These are phyloP conservation scores for Drosophila sechellia DNA, from an alignment of 1,140 invertebrate genomes.

Conservation along the genomic window DNA sequence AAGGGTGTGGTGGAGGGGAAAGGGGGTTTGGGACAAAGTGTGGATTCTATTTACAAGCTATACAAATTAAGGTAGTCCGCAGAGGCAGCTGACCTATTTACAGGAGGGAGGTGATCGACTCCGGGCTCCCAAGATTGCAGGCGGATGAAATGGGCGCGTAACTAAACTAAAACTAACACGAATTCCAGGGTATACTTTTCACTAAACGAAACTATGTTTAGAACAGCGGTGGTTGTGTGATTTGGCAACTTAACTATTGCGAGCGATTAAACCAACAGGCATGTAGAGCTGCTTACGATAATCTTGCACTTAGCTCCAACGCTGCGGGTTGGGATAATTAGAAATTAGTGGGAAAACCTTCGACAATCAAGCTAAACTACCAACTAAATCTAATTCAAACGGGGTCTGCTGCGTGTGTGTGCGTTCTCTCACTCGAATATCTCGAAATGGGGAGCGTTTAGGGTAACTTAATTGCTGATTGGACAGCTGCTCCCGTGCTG, in stretches of 20 bases:
- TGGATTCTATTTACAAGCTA: conserved; percentile 52
- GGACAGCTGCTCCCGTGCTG: conserved; percentile 14
- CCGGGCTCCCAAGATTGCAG: conserved; percentile 4
- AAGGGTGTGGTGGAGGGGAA: neutral
- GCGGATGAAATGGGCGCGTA: conserved; percentile 20
- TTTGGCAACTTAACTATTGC: conserved; percentile 55
- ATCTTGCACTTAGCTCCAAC: conserved; percentile 71
- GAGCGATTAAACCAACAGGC: conserved; percentile 32
- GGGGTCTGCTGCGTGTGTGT: conserved; percentile 56
- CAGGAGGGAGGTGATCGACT: conserved; percentile 18
- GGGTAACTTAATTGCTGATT: conserved; percentile 9
- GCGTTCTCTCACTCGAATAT: conserved; percentile 48
- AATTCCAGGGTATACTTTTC: conserved; percentile 24
- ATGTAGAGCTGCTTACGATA: conserved; percentile 44
- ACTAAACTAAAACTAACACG: conserved; percentile 27
- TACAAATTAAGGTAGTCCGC: conserved; percentile 52
- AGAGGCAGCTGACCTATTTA: conserved; percentile 32
- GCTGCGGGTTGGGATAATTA: conserved; percentile 4
- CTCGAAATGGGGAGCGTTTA: conserved; percentile 18
- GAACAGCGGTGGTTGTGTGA: conserved; percentile 30
- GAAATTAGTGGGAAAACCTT: conserved; percentile 28
- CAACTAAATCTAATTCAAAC: conserved; percentile 72
- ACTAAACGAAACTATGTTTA: conserved; percentile 37
- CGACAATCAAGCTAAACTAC: conserved; percentile 63
- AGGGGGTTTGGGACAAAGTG: neutral